Evolutionary conservation across 2,113 vertebrate species (phyloP), one percentile per base, ranked within the genome.

Genomic region (Anhinga rufa): DNA sequence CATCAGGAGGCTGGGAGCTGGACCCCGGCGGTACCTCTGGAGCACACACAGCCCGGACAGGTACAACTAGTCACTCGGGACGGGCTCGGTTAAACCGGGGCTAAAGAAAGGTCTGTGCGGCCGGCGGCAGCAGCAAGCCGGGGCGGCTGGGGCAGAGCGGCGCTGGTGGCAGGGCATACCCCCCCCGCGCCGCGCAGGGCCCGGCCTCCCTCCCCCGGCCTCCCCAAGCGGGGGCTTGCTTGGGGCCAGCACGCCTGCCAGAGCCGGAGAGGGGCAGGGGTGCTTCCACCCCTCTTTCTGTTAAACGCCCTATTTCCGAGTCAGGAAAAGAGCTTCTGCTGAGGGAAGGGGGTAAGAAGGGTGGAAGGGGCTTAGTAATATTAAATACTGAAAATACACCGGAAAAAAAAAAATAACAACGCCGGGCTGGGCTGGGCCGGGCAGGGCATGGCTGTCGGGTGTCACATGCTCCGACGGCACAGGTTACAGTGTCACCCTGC

Each of bases 401-500:
- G 15, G 51, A 13, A 9, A 21, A 42, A 18, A 52, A 22, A 61
- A 22, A 49, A 68, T 24, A 48, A 66, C 2, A 44, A 17, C 2
- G 26, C 26, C 6, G 3, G 24, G 36, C 51, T 58, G 92, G 82
- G 51, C 62, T 51, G 60, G 48, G 72, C 71, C 5, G 3, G 24
- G 36, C 51, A 54, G 92, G 48, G 72, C 72, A 78, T 81, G 74
- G 75, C 88, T 86, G 85, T 46, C 32, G 44, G 48, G 26, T 68
- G 81, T 95, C 95, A 96, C 83, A 88, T 61, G 93, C n/a, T 93
- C 75, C 46, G 65, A 57, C 87, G 85, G 82, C 83, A 94, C 94
- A 94, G 92, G 82, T 95, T 92, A 93, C 49, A 32, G 36, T 66
- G 31, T 93, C 94, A 94, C 77, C 52, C 74, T 49, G 91, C 42